Percentiles rank a stretch among this genome's conserved stretches.
These are phyloP conservation scores for Aporophyla nigra DNA, from an alignment of 2,888 invertebrate genomes.

Conservation along the genomic window DNA sequence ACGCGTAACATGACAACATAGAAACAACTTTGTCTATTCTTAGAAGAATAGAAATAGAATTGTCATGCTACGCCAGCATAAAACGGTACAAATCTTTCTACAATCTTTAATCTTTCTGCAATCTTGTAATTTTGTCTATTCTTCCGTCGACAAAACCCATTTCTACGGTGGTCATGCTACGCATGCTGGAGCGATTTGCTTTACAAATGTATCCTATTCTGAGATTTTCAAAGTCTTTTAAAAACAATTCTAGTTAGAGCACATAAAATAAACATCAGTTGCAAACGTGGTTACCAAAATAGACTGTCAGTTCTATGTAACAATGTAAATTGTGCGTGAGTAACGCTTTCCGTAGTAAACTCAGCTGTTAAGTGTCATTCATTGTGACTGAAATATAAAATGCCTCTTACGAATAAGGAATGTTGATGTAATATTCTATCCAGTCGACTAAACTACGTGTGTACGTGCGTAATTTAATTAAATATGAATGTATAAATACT, in stretches of 20 bases:
- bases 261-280: slow-evolving; percentile 40
- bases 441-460: slow-evolving; percentile 31
- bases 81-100: too few species aligned
- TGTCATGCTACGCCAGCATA: too few species aligned
- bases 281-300: slow-evolving; percentile 47
- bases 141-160: too few species aligned
- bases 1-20: too few species aligned
- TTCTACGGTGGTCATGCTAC: too few species aligned
- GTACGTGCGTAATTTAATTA: slow-evolving; percentile 21
- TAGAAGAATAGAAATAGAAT: too few species aligned
- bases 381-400: slow-evolving; percentile 64
- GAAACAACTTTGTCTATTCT: too few species aligned
- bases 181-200: slow-evolving; percentile 11
- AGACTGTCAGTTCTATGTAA: slow-evolving; percentile 41
- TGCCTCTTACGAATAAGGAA: slow-evolving; percentile 67
- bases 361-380: slow-evolving; percentile 71
- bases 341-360: slow-evolving; percentile 68
- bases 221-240: slow-evolving; percentile 9
- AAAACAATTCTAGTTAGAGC: slow-evolving; percentile 19
- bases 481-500: slow-evolving; percentile 23
- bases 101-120: too few species aligned
- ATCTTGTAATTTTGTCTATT: too few species aligned
- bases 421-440: slow-evolving; percentile 65
- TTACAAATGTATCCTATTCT: slow-evolving; percentile 30
- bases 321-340: slow-evolving; percentile 64